Evolutionary conservation across 2,888 invertebrate species (phyloP), one percentile per base, ranked within the genome.

Genomic region (Terebella lapidaria): DNA sequence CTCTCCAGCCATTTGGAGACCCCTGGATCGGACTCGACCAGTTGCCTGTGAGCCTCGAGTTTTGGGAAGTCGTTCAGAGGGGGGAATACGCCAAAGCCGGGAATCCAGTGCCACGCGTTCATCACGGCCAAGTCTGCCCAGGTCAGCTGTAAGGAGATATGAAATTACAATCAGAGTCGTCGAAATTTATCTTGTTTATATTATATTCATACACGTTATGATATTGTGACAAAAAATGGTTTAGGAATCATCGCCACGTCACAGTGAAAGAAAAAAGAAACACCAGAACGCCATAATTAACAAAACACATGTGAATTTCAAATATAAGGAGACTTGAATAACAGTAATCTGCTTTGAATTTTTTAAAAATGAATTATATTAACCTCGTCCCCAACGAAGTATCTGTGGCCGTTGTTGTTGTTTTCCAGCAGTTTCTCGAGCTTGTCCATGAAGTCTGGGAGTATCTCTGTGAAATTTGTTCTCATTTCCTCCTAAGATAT

Each of bases 101-200:
- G 64, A 47, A 64, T 62, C 64, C 64, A 64, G 56, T 64, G 62
- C 64, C 64, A 64, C 10, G 60, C 55, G 53, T 64, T 64, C 64
- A 64, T 64, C 15, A 64, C 60, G 15, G 64, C 49, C 30, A 64
- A 46, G 45, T 64, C 64, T 1, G 64, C 64, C 61, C 61, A 62
- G 3, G 64, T 64, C 24, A 64, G 10, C 64, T 64, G 62, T 4
- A 52, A 22, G n/a, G 24, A 56, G n/a, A 29, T 25, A 56, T 5
- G 25, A 49, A 10, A 49, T 35, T 10, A 35, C 10, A 10, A 18
- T 35, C 35, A 18, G 10, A 10, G 18, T 35, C 10, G 35, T 10
- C 35, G 10, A 35, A 35, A 10, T 35, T 35, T 35, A 35, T n/a
- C n/a, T n/a, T n/a, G n/a, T n/a, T n/a, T n/a, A n/a, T n/a, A n/a